A percentile compares a stretch with the other conserved stretches of the same genome.
Evolutionary conservation across 2,113 vertebrate species (phyloP).

Genomic region (Bufo gargarizans): DNA sequence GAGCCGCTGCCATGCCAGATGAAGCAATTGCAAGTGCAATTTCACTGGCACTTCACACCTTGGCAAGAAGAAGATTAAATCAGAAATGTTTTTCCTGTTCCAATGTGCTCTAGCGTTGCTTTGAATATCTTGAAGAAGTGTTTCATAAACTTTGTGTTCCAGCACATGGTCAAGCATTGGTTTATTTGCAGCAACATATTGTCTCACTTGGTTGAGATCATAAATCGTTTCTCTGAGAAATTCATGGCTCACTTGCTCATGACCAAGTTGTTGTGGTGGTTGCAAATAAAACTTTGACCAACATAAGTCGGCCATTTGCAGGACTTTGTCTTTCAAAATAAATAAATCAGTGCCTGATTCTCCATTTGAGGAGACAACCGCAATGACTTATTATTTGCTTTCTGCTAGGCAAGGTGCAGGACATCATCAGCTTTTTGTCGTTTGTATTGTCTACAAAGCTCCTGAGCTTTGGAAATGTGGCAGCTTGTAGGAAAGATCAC

Average conservation of each 20-base stretch:
- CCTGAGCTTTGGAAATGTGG: no score
- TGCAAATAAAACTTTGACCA: no score
- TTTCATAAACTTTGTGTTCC: background rate
- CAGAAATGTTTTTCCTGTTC: background rate
- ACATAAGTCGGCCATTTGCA: no score
- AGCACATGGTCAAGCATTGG: background rate
- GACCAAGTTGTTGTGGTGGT: no score
- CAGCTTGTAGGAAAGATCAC: no score
- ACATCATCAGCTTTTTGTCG: no score
- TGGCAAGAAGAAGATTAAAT: background rate
- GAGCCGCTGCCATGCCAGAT: background rate
- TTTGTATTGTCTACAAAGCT: no score
- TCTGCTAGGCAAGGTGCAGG: no score
- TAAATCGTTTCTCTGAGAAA: background rate
- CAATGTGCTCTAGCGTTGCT: background rate
- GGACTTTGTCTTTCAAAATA: no score
- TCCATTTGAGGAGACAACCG: no score
- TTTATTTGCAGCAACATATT: background rate
- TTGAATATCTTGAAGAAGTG: background rate
- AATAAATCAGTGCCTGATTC: no score
- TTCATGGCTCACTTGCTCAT: background rate
- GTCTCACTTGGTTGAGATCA: background rate
- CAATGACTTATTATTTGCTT: no score
- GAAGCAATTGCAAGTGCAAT: background rate
- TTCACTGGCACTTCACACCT: background rate